Evolutionary conservation across 2,797 vertebrate genomes (phyloP).

Genomic region (Columba guinea): DNA sequence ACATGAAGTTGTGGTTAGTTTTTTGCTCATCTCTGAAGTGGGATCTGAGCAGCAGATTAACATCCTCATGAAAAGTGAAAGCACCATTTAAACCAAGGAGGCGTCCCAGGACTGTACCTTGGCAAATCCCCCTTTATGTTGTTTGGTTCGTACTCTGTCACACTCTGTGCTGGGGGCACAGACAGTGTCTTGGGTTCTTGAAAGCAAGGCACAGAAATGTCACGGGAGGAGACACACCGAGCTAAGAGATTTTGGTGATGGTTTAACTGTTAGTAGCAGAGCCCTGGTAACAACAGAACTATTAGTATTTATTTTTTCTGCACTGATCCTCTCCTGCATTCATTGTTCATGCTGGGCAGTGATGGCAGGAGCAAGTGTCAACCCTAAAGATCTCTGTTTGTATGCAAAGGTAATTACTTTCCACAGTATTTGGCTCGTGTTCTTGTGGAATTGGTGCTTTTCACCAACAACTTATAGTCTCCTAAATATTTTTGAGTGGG

Average conservation of each 20-base stretch:
- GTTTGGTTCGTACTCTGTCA: accelerated
- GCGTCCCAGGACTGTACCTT: not conserved
- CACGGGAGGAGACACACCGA: accelerated
- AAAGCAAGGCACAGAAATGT: not conserved
- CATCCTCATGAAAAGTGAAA: not conserved
- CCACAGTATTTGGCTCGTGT: too few species aligned
- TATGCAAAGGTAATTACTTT: not conserved
- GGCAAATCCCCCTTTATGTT: accelerated
- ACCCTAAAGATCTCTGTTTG: too few species aligned
- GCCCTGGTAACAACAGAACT: not conserved
- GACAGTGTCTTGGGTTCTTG: too few species aligned
- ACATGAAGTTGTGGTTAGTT: not conserved
- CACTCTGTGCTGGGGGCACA: accelerated
- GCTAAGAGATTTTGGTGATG: not conserved
- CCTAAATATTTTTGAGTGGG: not conserved
- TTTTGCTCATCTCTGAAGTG: not conserved
- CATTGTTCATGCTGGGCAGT: accelerated
- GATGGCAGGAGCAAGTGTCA: not conserved
- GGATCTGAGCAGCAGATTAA: not conserved
- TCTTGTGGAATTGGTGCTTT: not conserved
- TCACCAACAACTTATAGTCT: not conserved
- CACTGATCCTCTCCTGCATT: not conserved
- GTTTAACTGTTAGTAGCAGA: not conserved
- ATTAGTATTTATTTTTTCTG: not conserved
- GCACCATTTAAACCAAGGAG: not conserved